Evolutionary conservation across 2,888 invertebrate species (phyloP).

Genomic region (Tetanocera ferruginea): DNA sequence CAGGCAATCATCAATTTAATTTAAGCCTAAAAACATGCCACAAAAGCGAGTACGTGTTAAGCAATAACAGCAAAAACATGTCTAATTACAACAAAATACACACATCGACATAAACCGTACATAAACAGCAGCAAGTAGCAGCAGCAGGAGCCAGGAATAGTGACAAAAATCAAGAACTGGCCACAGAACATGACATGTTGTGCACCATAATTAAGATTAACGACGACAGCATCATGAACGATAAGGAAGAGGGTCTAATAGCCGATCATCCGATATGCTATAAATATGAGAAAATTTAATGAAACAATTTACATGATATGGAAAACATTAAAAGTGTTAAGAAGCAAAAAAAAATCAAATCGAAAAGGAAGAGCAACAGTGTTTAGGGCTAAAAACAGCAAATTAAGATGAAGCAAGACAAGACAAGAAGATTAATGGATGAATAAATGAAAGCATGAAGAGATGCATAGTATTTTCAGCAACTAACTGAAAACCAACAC

Average conservation of each 20-base stretch:
- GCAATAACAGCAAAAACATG: background rate
- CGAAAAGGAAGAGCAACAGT: too few species aligned
- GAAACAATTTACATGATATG: too few species aligned
- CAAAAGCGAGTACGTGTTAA: too few species aligned
- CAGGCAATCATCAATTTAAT: background rate
- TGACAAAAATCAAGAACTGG: background rate
- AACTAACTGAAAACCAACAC: too few species aligned
- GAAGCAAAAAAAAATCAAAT: background rate
- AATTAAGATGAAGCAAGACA: background rate
- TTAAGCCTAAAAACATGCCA: background rate
- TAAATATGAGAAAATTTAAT: too few species aligned
- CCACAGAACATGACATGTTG: background rate
- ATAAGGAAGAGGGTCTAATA: too few species aligned
- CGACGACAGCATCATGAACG: constrained; percentile 1
- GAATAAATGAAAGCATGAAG: too few species aligned
- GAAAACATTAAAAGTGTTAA: background rate
- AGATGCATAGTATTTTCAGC: too few species aligned
- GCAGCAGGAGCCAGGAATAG: background rate
- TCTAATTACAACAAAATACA: background rate
- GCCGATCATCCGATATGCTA: background rate
- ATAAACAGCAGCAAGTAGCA: background rate
- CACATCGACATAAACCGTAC: background rate
- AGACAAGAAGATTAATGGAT: too few species aligned
- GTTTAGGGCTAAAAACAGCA: background rate
- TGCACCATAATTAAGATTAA: constrained; percentile 7